Evolutionary conservation across 2,113 vertebrate genomes (phyloP).

Genomic region (Cygnus buccinator): DNA sequence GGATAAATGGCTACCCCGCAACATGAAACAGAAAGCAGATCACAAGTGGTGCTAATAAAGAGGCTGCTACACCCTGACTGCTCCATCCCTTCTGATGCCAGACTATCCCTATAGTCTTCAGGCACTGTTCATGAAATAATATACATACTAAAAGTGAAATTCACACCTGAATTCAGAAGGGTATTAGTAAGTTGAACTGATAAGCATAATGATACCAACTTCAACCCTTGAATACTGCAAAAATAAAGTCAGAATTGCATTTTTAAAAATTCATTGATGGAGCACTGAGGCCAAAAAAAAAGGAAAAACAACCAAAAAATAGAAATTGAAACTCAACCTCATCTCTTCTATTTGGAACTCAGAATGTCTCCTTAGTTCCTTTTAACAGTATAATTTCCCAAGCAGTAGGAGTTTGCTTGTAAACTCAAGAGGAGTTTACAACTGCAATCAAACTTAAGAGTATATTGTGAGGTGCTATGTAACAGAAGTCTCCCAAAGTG

Average conservation of each 20-base stretch:
- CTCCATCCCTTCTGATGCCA: neutral
- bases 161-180: neutral
- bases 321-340: neutral
- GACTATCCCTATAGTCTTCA: neutral
- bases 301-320: neutral
- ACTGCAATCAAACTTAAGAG: neutral
- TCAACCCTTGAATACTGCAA: neutral
- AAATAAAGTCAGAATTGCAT: neutral
- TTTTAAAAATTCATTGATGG: neutral
- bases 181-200: neutral
- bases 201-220: neutral
- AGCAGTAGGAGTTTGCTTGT: neutral
- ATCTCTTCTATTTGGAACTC: neutral
- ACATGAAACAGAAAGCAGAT: neutral
- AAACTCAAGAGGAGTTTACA: neutral
- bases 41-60: neutral
- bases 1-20: neutral
- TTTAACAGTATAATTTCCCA: neutral
- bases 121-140: neutral
- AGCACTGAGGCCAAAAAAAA: neutral
- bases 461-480: neutral
- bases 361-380: neutral
- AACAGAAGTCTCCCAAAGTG: neutral
- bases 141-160: neutral
- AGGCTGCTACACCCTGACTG: neutral